Percentiles rank a stretch among this genome's conserved stretches.
Conservation (phyloP, 2,797 vertebrate species). For the Neoniphon sammara region DNA sequence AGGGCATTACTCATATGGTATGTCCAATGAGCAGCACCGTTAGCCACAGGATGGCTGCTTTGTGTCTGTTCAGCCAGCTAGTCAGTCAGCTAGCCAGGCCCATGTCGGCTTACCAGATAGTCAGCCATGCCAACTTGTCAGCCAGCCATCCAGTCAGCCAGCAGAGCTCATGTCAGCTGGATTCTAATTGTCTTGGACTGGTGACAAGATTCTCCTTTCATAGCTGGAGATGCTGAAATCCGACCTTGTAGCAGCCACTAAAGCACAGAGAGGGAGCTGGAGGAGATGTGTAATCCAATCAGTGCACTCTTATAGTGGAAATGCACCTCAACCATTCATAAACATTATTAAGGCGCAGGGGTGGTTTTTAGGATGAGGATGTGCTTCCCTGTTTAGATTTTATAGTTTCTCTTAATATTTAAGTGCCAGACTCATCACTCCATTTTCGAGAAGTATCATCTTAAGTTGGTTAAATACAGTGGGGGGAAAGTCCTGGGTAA, state of each 20-base stretch:
- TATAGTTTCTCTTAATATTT: constrained; percentile 57
- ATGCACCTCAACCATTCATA: constrained; percentile 50
- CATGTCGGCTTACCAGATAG: constrained; percentile 15
- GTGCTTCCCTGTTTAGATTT: constrained; percentile 55
- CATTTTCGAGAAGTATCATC: constrained; percentile 44
- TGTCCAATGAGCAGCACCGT: constrained; percentile 57
- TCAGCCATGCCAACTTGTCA: constrained; percentile 40
- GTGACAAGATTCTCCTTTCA: constrained; percentile 54
- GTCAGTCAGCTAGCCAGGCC: constrained; percentile 1
- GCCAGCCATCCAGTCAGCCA: constrained; percentile 35
- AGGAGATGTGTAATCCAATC: constrained; percentile 58
- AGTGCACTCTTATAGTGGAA: constrained; percentile 44
- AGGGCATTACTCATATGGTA: constrained; percentile 70
- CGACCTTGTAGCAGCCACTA: constrained; percentile 46
- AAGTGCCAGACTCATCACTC: constrained; percentile 40
- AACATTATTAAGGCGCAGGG: constrained; percentile 48
- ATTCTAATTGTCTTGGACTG: constrained; percentile 65
- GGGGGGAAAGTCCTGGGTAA: constrained; percentile 20
- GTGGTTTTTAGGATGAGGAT: constrained; percentile 59
- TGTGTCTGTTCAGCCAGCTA: constrained; percentile 45
- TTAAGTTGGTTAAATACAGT: constrained; percentile 58
- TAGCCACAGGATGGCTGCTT: constrained; percentile 47
- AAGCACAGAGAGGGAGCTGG: constrained; percentile 32
- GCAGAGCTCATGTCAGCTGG: constrained; percentile 50
- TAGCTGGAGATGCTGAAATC: constrained; percentile 50